These are phyloP conservation scores for Heliconius aoede DNA, from an alignment of 2,888 invertebrate species.

Conservation along the genomic window DNA sequence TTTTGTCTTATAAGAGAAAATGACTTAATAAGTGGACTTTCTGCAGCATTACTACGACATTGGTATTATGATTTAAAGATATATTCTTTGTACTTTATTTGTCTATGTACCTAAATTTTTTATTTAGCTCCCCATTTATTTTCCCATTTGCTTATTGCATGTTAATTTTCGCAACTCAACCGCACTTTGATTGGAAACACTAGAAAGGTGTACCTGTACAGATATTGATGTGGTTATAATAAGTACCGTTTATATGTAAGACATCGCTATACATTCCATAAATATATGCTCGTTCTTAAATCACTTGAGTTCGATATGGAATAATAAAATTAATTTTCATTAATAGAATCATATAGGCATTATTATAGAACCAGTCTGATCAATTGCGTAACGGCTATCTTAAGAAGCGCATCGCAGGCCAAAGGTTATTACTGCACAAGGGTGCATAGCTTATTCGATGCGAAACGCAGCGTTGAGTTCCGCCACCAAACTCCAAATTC, in stretches of 20 bases:
- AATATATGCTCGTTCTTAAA: neutral
- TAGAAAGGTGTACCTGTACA: no score
- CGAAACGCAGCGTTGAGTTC: no score
- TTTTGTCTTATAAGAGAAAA: neutral
- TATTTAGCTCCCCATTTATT: neutral
- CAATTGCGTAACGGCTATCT: slow-evolving; percentile 63
- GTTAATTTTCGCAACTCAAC: neutral
- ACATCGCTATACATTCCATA: neutral
- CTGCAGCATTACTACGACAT: neutral
- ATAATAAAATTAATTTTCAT: slow-evolving; percentile 46
- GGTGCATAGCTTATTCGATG: slow-evolving; percentile 51
- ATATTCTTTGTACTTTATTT: neutral
- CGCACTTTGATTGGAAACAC: neutral
- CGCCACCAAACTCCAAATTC: no score
- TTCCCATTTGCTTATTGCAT: neutral
- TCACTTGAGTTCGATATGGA: neutral
- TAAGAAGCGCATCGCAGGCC: slow-evolving; percentile 62
- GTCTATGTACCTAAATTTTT: neutral
- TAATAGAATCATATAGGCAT: slow-evolving; percentile 64
- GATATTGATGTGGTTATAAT: no score
- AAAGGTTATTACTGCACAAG: slow-evolving; percentile 62
- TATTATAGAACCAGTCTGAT: slow-evolving; percentile 66
- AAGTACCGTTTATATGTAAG: no score
- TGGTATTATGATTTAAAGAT: neutral
- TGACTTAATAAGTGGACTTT: neutral